Evolutionary conservation across 2,797 vertebrate species (phyloP), one percentile per base, ranked within the genome.

Genomic region (Podarcis lilfordi): DNA sequence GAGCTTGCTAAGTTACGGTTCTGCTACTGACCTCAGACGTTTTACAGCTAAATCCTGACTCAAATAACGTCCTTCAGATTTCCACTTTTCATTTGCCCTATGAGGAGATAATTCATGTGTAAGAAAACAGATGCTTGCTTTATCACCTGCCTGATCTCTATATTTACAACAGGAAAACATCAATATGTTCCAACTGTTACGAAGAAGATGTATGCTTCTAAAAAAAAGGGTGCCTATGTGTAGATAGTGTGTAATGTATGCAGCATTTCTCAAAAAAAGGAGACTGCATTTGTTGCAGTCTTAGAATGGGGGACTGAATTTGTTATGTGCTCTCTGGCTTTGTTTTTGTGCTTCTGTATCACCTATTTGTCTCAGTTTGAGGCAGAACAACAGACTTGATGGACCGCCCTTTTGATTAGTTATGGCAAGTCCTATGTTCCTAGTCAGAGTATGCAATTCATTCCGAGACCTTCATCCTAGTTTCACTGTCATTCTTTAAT

Each of bases 401-500:
- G 78, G 2, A 0, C 84, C 85, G 6, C 32, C 84, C 82, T 91
- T 86, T 61, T 7, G 2, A 71, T 83, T 9, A 3, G 13, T 4
- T 59, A 25, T 87, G 79, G 43, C 64, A 88, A 91, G 82, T 82
- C 11, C 1, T 89, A 40, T 82, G 0, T 83, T 91, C 88, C 9
- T n/a, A 90, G 64, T n/a, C 64, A 66, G 85, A 87, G 74, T 13
- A 76, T 0, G 40, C 45, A 21, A 0, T 69, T 88, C 3, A 66
- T 92, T 8, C 85, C 90, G 25, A 40, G 79, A 78, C 59, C 15
- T 94, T 32, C 2, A 2, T 80, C 93, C 83, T 85, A 0, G 0
- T 64, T 75, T 2, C n/a, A 78, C 88, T 93, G 50, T 91, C 59
- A 6, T 27, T 87, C 66, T 89, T 23, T 91, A 75, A 19, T 29